phyloP scores from a whole-genome alignment of 2,888 invertebrate genomes.

The Rhogogaster chlorosoma region DNA sequence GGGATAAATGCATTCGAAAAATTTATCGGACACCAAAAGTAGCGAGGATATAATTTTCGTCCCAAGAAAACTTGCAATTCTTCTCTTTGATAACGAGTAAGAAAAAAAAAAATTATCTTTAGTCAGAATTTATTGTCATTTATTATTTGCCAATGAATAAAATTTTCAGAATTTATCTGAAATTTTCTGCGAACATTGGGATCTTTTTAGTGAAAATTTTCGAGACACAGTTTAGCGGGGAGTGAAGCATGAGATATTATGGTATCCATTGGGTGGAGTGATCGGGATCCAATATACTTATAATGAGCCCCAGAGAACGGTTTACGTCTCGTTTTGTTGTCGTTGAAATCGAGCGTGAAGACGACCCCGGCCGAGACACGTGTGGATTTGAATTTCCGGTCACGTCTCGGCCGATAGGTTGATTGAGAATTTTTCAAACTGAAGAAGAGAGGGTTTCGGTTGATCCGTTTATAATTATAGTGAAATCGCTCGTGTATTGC shows the following conservation, averaged over 20 bases:
- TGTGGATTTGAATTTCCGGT: constrained; percentile 23
- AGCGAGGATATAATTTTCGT: neutral
- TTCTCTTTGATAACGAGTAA: neutral
- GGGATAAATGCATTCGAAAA: neutral
- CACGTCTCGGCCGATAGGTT: neutral
- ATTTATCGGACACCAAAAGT: neutral
- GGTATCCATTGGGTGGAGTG: neutral
- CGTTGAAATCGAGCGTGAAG: constrained; percentile 11
- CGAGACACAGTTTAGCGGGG: neutral
- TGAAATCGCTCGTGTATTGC: neutral
- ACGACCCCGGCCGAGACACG: neutral
- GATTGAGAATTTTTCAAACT: constrained; percentile 1
- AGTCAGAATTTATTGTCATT: neutral
- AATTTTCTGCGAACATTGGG: neutral
- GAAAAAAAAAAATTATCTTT: neutral
- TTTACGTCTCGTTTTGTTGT: neutral
- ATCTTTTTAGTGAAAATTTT: neutral
- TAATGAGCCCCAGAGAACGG: constrained; percentile 13
- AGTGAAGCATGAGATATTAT: neutral
- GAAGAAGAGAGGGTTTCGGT: neutral
- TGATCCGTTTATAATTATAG: neutral
- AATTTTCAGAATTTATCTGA: neutral
- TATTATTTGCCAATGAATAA: neutral
- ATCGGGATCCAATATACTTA: constrained; percentile 18
- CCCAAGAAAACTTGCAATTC: neutral